phyloP scores from a whole-genome alignment of 2,797 vertebrate species.

The Menidia menidia region DNA sequence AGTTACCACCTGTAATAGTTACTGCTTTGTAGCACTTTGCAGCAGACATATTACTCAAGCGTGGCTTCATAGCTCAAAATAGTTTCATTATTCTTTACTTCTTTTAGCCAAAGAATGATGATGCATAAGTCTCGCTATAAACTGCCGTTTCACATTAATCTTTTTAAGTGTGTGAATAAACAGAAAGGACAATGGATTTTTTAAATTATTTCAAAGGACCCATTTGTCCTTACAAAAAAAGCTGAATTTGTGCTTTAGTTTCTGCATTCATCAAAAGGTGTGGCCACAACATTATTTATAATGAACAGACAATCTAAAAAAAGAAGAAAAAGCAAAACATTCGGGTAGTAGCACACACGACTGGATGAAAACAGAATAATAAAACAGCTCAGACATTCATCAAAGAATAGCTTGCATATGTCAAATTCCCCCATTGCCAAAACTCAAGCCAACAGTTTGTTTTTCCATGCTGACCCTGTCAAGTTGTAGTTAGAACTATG shows the following conservation, averaged over 20 bases:
- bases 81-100: slow-evolving; percentile 85
- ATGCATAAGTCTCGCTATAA: slow-evolving; percentile 74
- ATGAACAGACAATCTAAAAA: slow-evolving; percentile 71
- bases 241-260: slow-evolving; percentile 82
- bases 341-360: slow-evolving; percentile 48
- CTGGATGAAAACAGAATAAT: slow-evolving; percentile 71
- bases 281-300: slow-evolving; percentile 72
- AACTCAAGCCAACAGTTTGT: slow-evolving; percentile 63
- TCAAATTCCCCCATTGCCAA: slow-evolving; percentile 58
- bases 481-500: slow-evolving; percentile 67
- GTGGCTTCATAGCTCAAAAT: slow-evolving; percentile 82
- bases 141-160: slow-evolving; percentile 82
- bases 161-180: slow-evolving; percentile 87
- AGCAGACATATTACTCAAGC: slow-evolving; percentile 83
- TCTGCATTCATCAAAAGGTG: slow-evolving; percentile 82
- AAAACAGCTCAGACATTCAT: slow-evolving; percentile 59
- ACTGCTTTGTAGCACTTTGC: slow-evolving; percentile 83
- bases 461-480: slow-evolving; percentile 69
- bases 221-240: slow-evolving; percentile 85
- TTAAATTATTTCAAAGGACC: slow-evolving; percentile 73
- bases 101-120: slow-evolving; percentile 78
- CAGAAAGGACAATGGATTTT: slow-evolving; percentile 81
- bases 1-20: slow-evolving; percentile 85
- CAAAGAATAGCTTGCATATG: slow-evolving; percentile 62
- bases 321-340: slow-evolving; percentile 29